Conservation (phyloP, 2,888 invertebrate species). For the Drosophila nigricruria region DNA sequence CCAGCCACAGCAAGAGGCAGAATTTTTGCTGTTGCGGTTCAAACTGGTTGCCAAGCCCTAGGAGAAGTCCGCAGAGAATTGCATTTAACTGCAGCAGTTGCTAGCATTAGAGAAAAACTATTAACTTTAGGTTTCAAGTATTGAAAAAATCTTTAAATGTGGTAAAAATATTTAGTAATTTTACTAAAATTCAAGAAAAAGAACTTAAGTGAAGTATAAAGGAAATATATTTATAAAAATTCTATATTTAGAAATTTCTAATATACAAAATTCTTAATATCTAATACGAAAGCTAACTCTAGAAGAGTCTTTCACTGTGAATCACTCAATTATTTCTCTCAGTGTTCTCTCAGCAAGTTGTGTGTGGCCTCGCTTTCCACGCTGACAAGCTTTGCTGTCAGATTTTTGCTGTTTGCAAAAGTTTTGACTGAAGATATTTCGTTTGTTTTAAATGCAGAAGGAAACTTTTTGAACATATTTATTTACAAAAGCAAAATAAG, state of each 20-base stretch:
- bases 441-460: slow-evolving; percentile 42
- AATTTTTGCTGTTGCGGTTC: slow-evolving; percentile 4
- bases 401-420: background rate
- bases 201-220: too few relatives aligned
- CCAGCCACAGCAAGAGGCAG: slow-evolving; percentile 11
- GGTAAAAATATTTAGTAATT: too few relatives aligned
- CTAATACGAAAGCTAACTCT: background rate
- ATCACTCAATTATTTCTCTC: background rate
- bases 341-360: background rate
- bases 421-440: slow-evolving; percentile 24
- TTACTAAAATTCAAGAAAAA: too few relatives aligned
- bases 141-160: too few relatives aligned
- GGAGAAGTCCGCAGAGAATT: background rate
- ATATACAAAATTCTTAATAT: background rate
- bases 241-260: background rate
- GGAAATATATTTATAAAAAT: too few relatives aligned
- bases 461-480: slow-evolving; percentile 47
- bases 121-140: background rate
- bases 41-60: slow-evolving; percentile 1
- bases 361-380: background rate
- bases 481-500: slow-evolving; percentile 50
- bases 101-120: background rate
- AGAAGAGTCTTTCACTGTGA: background rate
- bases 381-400: background rate
- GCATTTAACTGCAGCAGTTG: slow-evolving; percentile 12